These are phyloP conservation scores for Bufotes viridis DNA, from an alignment of 2,797 vertebrate species.

Conservation along the genomic window DNA sequence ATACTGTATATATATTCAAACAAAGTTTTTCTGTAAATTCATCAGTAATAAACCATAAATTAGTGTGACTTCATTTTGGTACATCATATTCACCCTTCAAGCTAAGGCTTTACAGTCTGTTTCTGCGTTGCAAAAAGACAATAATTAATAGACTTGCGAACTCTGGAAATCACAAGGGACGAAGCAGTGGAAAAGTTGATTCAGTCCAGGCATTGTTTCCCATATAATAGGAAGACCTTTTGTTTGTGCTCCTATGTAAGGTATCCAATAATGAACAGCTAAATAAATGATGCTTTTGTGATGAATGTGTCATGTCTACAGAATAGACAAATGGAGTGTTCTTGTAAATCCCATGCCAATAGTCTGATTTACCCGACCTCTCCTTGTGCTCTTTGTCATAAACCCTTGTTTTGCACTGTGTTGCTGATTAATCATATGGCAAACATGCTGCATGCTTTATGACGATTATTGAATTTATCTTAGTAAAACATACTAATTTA, in stretches of 20 bases:
- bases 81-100: neutral
- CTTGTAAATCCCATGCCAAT: constrained; percentile 24
- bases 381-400: constrained; percentile 6
- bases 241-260: constrained; percentile 32
- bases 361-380: neutral
- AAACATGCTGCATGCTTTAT: constrained; percentile 1
- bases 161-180: neutral
- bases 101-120: neutral
- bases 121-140: constrained; percentile 24
- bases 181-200: neutral
- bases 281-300: constrained; percentile 45
- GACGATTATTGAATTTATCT: constrained; percentile 8
- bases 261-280: constrained; percentile 19
- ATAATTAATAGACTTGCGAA: constrained; percentile 29
- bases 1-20: neutral
- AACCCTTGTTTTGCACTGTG: constrained; percentile 18
- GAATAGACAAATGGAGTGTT: constrained; percentile 30
- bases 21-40: neutral
- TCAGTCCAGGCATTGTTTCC: constrained; percentile 11
- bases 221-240: neutral
- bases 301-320: constrained; percentile 33
- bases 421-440: constrained; percentile 37
- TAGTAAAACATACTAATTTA: constrained; percentile 13
- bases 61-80: neutral
- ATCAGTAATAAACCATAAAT: neutral